Base-by-base conservation (phyloP, 2,113 vertebrate species). In the Hyperoodon ampullatus region DNA sequence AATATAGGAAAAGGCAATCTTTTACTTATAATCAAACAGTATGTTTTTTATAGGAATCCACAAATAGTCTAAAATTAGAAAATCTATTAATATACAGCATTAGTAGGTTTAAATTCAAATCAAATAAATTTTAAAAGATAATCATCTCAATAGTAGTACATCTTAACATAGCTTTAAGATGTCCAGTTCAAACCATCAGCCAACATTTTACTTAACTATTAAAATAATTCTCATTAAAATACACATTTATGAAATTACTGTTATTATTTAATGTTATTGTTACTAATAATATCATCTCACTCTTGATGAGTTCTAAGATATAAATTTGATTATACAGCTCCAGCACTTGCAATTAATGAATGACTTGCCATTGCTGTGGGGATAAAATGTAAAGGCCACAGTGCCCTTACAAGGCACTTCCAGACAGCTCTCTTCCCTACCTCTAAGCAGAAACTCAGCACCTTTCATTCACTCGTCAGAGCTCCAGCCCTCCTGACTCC, bases 171-270 rank as follows among this genome's bases (percentile, higher is more conserved):
- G 75, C 39, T 89, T 88, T 85, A 90, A 61, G 39, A 55, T 75
- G 74, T n/a, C 39, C 61, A 60, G 68, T 88, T 95, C 74, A 90
- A 87, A 42, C 10, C 11, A 94, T 26, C 5, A 82, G 24, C 71
- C 14, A 84, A 68, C 44, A 94, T 96, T 96, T 95, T 93, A 82
- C 42, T 66, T 91, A 72, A 28, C 65, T 90, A 89, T 94, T 14
- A 77, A 78, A 60, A 72, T 65, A 72, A 90, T 82, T 93, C 13
- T 63, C 26, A 93, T 60, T 95, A 74, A 30, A 84, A 85, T 55
- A 89, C 13, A 93, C 66, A 55, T 75, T 66, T 42, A 30, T 93
- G 26, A 72, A 72, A 84, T 88, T 74, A 66, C 5, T 55, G 35
- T 65, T 92, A 65, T 72, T 71, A 53, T 42, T 92, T 94, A 65